phyloP scores from a whole-genome alignment of 2,113 vertebrate genomes.

The Scopus umbretta region DNA sequence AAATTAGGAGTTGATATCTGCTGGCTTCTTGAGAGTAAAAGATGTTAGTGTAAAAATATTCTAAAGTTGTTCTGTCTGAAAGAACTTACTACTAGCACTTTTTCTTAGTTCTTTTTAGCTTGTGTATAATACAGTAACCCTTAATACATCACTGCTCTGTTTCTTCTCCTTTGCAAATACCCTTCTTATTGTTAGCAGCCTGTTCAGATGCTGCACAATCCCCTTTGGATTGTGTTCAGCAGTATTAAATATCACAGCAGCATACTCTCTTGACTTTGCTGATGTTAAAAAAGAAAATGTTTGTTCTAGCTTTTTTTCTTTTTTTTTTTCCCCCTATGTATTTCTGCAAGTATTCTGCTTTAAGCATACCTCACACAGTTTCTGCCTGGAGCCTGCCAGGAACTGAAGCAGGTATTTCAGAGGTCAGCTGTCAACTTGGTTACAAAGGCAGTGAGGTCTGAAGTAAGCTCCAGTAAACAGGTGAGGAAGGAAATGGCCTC shows the following conservation, averaged over 20 bases:
- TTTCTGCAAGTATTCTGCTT: neutral
- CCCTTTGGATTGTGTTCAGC: neutral
- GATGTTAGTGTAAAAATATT: neutral
- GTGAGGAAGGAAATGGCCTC: neutral
- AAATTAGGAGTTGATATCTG: neutral
- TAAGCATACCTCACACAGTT: neutral
- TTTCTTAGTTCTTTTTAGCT: neutral
- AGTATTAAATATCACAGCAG: neutral
- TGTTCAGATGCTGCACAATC: neutral
- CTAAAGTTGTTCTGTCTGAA: neutral
- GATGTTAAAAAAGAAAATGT: neutral
- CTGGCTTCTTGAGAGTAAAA: neutral
- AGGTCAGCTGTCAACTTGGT: neutral
- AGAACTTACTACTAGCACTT: neutral
- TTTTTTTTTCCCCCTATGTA: neutral
- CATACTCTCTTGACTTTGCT: neutral
- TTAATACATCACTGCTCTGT: neutral
- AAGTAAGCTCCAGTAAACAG: neutral
- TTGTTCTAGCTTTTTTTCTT: neutral
- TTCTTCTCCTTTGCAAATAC: neutral
- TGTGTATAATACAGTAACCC: neutral
- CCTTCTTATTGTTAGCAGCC: neutral
- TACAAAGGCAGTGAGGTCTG: neutral
- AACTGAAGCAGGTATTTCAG: neutral
- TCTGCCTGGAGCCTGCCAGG: neutral